Evolutionary conservation across 1,140 invertebrate species (phyloP), one percentile per base, ranked within the genome.

Genomic region (Sycobia sp.): DNA sequence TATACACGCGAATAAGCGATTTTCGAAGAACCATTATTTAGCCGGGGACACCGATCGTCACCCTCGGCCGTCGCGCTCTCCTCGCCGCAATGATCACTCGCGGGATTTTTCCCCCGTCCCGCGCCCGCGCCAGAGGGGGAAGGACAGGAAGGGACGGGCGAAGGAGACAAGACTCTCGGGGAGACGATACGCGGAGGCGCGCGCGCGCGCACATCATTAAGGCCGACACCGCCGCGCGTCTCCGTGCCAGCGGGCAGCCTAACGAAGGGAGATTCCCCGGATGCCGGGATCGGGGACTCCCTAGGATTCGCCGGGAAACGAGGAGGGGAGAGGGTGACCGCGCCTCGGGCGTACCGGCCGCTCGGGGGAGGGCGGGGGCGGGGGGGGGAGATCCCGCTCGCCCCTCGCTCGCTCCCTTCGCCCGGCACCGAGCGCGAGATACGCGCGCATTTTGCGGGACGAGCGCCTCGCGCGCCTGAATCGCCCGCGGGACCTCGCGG

Each of bases 261-360:
- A 67, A 72, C 71, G 69, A 72, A 70, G 68, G 57, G 58, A 67
- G 67, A 72, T 72, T 72, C 69, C 59, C 64, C 18, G 59, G 63
- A 72, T 72, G 70, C 69, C 67, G 56, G 18, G 20, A 61, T n/a
- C n/a, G n/a, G 16, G 23, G 51, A 47, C 43, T 36, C 55, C 29
- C 55, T 47, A 57, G 43, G 32, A 36, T 5, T 56, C 34, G 25
- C 27, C 39, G 41, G 29, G 55, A 29, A 22, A 25, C 20, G 51
- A 23, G 51, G 1, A 13, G 3, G 51, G 1, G 23, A 16, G 16
- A 20, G 25, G 4, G 20, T 20, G 22, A 22, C n/a, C 18, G 13
- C n/a, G n/a, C n/a, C n/a, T n/a, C n/a, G n/a, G n/a, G n/a, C n/a
- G n/a, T n/a, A n/a, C 8, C 18, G 14, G 46, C 23, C 44, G 20